Percentiles rank a stretch among this genome's conserved stretches.
Evolutionary conservation across 2,797 vertebrate genomes (phyloP).

Genomic region (Pelobates cultripes): DNA sequence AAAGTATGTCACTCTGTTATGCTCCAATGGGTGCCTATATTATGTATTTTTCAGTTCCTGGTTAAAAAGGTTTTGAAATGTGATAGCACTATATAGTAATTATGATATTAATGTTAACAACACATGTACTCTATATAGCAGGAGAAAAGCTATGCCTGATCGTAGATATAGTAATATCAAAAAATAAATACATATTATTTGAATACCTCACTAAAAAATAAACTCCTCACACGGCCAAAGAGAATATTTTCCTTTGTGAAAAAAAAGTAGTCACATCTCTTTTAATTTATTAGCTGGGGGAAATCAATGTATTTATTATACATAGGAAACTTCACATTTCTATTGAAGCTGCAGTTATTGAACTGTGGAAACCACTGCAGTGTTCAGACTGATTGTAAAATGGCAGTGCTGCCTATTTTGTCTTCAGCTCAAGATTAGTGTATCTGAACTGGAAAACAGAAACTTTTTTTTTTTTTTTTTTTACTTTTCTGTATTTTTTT

Average conservation of each 20-base stretch:
- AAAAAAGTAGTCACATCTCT: slow-evolving; percentile 42
- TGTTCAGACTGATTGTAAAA: slow-evolving; percentile 54
- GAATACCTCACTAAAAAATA: not conserved
- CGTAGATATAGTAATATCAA: not conserved
- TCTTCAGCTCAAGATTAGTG: slow-evolving; percentile 48
- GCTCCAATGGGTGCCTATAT: no score
- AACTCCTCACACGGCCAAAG: not conserved
- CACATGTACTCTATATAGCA: no score
- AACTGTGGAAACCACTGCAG: slow-evolving; percentile 55
- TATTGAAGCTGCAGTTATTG: slow-evolving; percentile 55
- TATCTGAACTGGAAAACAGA: slow-evolving; percentile 34
- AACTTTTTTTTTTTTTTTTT: slow-evolving; percentile 18
- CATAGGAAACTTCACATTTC: slow-evolving; percentile 56
- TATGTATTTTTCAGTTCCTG: no score
- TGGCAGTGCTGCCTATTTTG: slow-evolving; percentile 45
- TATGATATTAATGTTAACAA: no score
- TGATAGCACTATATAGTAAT: not conserved
- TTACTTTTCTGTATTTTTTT: not conserved
- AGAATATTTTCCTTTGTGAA: slow-evolving; percentile 20
- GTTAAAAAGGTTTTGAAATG: not conserved
- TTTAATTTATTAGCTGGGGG: slow-evolving; percentile 52
- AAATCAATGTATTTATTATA: slow-evolving; percentile 57
- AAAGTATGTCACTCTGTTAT: no score
- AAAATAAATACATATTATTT: slow-evolving; percentile 15
- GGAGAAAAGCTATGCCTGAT: not conserved